Evolutionary conservation across 1,140 invertebrate genomes (phyloP), one percentile per base, ranked within the genome.

Genomic region (Drosophila santomea): DNA sequence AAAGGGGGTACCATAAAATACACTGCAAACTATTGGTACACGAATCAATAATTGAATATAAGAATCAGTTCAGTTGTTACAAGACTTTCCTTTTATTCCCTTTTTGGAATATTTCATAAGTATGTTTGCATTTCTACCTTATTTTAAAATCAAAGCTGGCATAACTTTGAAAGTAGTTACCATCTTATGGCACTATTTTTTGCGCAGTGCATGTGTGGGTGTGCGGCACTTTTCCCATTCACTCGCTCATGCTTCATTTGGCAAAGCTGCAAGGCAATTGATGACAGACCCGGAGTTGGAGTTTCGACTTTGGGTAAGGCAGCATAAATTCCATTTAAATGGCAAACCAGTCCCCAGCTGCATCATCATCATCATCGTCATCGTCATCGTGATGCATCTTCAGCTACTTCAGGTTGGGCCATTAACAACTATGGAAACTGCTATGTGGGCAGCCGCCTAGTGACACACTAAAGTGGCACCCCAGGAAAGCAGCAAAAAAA

Each of bases 271-370:
- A 60, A 66, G 72, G 73, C 81, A 78, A 85, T 85, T 85, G 81
- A 85, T 79, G 83, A 73, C 84, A 80, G 60, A 60, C 69, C 59
- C 25, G 32, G 14, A 80, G 72, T 54, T 55, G 56, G 60, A 55
- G 67, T 51, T 68, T 64, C 45, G 74, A 45, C 61, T 66, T 58
- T 77, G 58, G 83, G 83, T 58, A 78, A 75, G 79, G 79, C 80
- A 77, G 84, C 79, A 80, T 89, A 77, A 83, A 88, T 88, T 88
- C 83, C 83, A 89, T 77, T 88, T 88, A 88, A 89, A 88, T 88
- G 83, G 80, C 83, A 88, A 76, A 48, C 60, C 71, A 80, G 69
- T 51, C 72, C 55, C 54, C 74, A 64, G 54, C 66, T 67, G 48
- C 62, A 55, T 25, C 61, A 63, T 32, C 54, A 74, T 63, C 54